These are phyloP conservation scores for Epirrita christyi DNA, from an alignment of 2,888 invertebrate species.

Conservation along the genomic window DNA sequence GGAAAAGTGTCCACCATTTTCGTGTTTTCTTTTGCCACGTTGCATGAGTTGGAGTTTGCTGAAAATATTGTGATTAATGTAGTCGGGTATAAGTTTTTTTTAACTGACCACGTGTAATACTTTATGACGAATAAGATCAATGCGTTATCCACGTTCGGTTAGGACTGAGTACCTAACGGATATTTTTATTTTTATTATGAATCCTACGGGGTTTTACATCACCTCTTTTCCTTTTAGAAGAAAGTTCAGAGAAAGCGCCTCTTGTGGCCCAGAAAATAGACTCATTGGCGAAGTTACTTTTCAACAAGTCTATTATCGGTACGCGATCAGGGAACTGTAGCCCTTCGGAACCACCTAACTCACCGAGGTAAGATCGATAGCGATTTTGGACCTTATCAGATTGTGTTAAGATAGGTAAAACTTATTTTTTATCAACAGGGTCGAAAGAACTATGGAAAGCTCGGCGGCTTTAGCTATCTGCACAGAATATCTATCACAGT, in stretches of 20 bases:
- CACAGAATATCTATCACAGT: constrained; percentile 73
- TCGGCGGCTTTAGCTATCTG: constrained; percentile 76
- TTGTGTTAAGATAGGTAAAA: background rate
- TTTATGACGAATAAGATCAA: no score
- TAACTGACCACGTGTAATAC: no score
- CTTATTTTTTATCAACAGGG: constrained; percentile 44
- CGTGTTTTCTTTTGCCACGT: no score
- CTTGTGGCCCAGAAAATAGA: constrained; percentile 90
- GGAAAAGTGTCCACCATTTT: no score
- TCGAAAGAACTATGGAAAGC: constrained; percentile 75
- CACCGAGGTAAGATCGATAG: constrained; percentile 62
- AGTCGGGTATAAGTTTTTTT: no score
- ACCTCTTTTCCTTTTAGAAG: constrained; percentile 58
- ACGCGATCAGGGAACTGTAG: constrained; percentile 76
- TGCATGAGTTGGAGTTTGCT: no score
- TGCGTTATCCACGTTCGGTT: background rate
- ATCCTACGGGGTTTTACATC: background rate
- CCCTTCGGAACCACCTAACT: constrained; percentile 70
- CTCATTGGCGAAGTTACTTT: constrained; percentile 90
- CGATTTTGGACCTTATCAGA: background rate
- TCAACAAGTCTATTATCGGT: constrained; percentile 85
- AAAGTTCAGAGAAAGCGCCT: constrained; percentile 85
- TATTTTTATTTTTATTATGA: background rate
- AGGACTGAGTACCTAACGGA: background rate
- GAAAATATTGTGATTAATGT: no score